These are phyloP conservation scores for Sussaba pulchella DNA, from an alignment of 2,888 invertebrate genomes.

Conservation along the genomic window DNA sequence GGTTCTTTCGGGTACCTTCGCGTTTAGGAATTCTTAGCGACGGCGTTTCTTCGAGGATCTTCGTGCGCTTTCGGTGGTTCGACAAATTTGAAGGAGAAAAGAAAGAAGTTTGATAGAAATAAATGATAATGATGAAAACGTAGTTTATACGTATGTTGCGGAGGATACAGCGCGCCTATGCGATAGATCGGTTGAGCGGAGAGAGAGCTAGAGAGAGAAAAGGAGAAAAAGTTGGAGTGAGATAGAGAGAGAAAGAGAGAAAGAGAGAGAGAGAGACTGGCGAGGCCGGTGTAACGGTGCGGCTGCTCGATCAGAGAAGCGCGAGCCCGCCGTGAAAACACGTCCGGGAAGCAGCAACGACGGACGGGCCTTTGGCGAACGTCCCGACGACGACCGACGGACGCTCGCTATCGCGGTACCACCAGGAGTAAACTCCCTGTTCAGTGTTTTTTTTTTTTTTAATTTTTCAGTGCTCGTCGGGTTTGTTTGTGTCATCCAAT, in stretches of 20 bases:
- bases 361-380: slow-evolving; percentile 34
- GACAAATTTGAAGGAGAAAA: too few species aligned
- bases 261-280: slow-evolving; percentile 14
- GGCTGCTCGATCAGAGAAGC: slow-evolving; percentile 44
- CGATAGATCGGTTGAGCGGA: neutral
- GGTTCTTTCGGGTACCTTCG: slow-evolving; percentile 52
- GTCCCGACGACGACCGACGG: slow-evolving; percentile 25
- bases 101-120: too few species aligned
- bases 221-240: neutral
- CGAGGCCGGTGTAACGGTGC: slow-evolving; percentile 63
- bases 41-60: neutral
- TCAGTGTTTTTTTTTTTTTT: slow-evolving; percentile 3
- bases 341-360: slow-evolving; percentile 62
- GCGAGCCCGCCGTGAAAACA: slow-evolving; percentile 58
- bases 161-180: too few species aligned
- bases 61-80: neutral
- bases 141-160: neutral
- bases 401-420: neutral
- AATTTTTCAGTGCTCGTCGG: neutral
- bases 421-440: slow-evolving; percentile 25
- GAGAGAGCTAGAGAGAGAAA: neutral
- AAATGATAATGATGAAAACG: too few species aligned
- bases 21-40: slow-evolving; percentile 44
- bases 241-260: slow-evolving; percentile 6
- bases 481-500: neutral